Percentiles rank a stretch among this genome's conserved stretches.
Conservation (phyloP, 2,113 vertebrate genomes). For the Ptilonorhynchus violaceus region DNA sequence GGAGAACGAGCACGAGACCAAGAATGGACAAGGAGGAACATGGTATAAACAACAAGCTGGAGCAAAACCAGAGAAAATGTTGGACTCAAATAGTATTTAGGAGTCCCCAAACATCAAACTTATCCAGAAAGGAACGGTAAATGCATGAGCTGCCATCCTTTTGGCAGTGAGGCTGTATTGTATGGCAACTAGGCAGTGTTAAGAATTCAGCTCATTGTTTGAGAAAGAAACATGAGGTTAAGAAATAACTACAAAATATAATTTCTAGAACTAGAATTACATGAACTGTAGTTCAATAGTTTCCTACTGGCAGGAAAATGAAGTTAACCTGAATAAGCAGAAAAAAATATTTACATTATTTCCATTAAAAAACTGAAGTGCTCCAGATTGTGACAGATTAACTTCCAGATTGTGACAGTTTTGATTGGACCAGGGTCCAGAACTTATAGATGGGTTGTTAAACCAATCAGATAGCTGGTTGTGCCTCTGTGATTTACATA, state of each 20-base stretch:
- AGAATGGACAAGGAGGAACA: neutral
- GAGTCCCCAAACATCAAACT: neutral
- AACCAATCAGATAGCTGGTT: too few species aligned
- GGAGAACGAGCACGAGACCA: neutral
- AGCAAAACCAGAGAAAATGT: neutral
- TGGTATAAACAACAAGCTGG: neutral
- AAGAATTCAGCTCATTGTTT: neutral
- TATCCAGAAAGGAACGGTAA: neutral
- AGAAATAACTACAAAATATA: neutral
- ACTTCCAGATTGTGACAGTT: neutral
- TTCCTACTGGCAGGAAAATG: neutral
- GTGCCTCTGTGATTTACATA: too few species aligned
- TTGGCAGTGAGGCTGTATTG: neutral
- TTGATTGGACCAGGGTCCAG: too few species aligned
- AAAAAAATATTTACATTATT: neutral
- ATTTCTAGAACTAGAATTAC: neutral
- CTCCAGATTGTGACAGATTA: neutral
- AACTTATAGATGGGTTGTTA: too few species aligned
- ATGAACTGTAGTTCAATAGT: neutral
- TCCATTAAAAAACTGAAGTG: neutral
- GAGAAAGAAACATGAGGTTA: neutral
- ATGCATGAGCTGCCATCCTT: neutral
- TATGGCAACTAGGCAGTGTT: neutral
- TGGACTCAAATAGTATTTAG: neutral
- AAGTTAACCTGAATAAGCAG: neutral